Base-by-base conservation (phyloP, 2,797 vertebrate genomes). In the Eulemur rubriventer region DNA sequence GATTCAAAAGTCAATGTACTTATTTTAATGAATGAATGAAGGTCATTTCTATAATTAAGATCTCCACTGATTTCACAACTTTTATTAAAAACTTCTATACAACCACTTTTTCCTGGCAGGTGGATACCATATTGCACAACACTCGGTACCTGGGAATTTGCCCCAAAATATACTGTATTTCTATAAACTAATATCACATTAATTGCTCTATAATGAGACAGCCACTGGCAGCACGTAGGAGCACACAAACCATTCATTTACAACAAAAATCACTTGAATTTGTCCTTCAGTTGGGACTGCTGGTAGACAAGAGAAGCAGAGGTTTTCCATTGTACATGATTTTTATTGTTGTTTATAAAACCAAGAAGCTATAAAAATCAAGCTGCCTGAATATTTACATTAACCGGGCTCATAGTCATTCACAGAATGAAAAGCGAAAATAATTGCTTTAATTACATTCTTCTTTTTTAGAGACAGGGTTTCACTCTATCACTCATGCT, bases 321-420 rank as follows among this genome's bases (percentile, higher is more conserved):
- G 95, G 67, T 67, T 96, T 97, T 96, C 93, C 70, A 11, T 38
- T 46, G 35, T 43, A 82, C 10, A 6, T 57, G 86, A 85, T 70
- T 95, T 94, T 93, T 94, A 96, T 61, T 97, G 78, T 61, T 79
- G 41, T 84, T 61, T 94, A 93, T 91, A 94, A 91, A 96, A 88
- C 50, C 57, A 78, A 94, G 46, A 90, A 92, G 73, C 82, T 94
- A 96, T 93, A 98, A 97, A 97, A 96, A 96, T 93, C 80, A 95
- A 92, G 69, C 67, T 85, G 96, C 81, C 93, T 79, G 78, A 92
- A 89, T 97, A 95, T 94, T 95, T 94, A 97, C 18, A 96, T 96
- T 95, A 95, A 84, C 78, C 55, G 86, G 81, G 55, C 84, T 94
- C 94, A 92, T 79, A 94, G 76, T 95, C 81, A 97, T 65, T 88